Evolutionary conservation across 1,140 invertebrate species (phyloP), one percentile per base, ranked within the genome.

Genomic region (Drosophila ironensis): DNA sequence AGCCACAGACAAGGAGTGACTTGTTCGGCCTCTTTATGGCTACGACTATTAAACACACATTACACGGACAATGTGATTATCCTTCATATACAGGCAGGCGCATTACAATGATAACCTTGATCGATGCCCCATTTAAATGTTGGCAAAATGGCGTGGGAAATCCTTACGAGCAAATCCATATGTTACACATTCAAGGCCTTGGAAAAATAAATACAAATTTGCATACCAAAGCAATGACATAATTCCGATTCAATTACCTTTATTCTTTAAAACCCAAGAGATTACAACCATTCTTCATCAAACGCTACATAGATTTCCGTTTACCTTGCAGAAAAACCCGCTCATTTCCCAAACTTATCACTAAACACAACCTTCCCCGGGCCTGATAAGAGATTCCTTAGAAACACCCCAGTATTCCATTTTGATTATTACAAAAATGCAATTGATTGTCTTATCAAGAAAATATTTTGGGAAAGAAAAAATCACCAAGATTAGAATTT

Each of bases 11-110:
- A 24, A 16, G 16, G 53, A 28, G 45, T 42, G 67, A 22, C 54
- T 50, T 33, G 30, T 46, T 68, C 54, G 64, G 47, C 53, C 33
- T 37, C 24, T 61, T 50, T 50, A 44, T 48, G 53, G 51, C 24
- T 30, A 12, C 25, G 45, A 40, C 52, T 73, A 78, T 86, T 78
- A 71, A 86, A 71, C 61, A 73, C 57, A 69, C 70, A 82, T 71
- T 78, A 73, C 51, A 48, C 30, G 17, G 33, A 63, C 56, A 63
- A 22, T 63, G 59, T 48, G 63, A 63, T 63, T 63, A 61, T 63
- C 24, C 19, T 11, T n/a, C 54, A 53, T 35, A 57, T n/a, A n/a
- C n/a, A n/a, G n/a, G n/a, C 52, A 60, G 44, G 19, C 46, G 63
- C 66, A 57, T 46, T 61, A 61, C 59, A 38, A 57, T 33, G 41